These are phyloP conservation scores for Mimas tiliae DNA, from an alignment of 2,888 invertebrate species.

Conservation along the genomic window DNA sequence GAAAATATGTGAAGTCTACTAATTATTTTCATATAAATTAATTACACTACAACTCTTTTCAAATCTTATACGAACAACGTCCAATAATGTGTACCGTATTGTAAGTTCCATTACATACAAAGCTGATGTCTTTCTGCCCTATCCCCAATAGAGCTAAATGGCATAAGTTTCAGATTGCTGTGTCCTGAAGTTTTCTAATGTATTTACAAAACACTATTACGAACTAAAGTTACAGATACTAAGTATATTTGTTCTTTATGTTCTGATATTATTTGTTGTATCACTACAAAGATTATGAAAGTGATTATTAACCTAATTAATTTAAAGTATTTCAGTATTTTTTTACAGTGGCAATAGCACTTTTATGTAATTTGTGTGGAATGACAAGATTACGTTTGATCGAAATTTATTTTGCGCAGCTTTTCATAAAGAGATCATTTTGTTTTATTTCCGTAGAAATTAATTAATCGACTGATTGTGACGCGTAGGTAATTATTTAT, in stretches of 20 bases:
- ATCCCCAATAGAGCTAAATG: constrained; percentile 4
- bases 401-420: not conserved
- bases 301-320: not conserved
- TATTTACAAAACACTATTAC: constrained; percentile 13
- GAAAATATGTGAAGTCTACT: too few relatives aligned
- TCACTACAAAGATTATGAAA: not conserved
- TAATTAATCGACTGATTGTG: too few relatives aligned
- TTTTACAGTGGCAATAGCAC: not conserved
- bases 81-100: not conserved
- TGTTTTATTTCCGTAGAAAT: too few relatives aligned
- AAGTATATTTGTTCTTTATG: not conserved
- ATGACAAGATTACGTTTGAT: not conserved
- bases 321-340: not conserved
- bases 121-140: not conserved
- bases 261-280: not conserved
- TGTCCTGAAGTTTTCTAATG: constrained; percentile 2
- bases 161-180: constrained; percentile 5
- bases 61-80: not conserved
- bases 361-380: not conserved
- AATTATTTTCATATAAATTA: too few relatives aligned
- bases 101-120: not conserved
- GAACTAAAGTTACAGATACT: not conserved
- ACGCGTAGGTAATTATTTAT: too few relatives aligned
- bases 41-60: too few relatives aligned
- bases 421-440: not conserved